Base-by-base conservation (phyloP, 1,140 invertebrate genomes). In the Eriocheir sinensis region DNA sequence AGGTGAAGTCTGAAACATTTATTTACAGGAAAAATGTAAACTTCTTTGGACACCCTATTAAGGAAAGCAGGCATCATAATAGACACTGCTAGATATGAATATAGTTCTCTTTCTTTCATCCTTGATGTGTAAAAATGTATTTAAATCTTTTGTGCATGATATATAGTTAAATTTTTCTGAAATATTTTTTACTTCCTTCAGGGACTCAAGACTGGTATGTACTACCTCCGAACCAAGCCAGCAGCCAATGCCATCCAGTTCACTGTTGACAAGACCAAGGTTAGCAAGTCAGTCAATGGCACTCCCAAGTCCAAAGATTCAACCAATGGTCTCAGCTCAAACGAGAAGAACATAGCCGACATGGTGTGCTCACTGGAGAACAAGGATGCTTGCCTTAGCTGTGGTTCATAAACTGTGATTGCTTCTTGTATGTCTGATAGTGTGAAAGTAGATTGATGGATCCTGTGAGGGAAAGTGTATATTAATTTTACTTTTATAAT, bases 191-290 rank as follows among this genome's bases (percentile, higher is more conserved):
- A n/a, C n/a, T n/a, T n/a, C n/a, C n/a, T 96, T 96, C 48, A 98
- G 98, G 98, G 99, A 9, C 97, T 99, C 21, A 99, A 99, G 97
- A 99, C 99, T 41, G 99, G 99, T 60, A 99, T 99, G 99, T 99
- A 99, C 97, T 99, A 99, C 96, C 97, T 99, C 93, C 97, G 99
- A 41, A 99, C 99, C 0, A 99, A 99, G 96, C 99, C 99, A 12
- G 99, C 99, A 8, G 99, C 98, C 2, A 98, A 99, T 96, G 98
- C 99, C 9, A 99, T 99, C 96, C 99, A 99, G 96, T 99, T 99
- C 96, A 99, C 99, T 21, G 99, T 99, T 0, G 99, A 99, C 96
- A 99, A 99, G 96, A 97, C 97, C 0, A 98, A 98, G 96, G 96
- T 98, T 9, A 97, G 27, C 60, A 72, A 72, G 60, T 6, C 60